Base-by-base conservation (phyloP, 2,888 invertebrate genomes). In the Vannuccia rotundouncinata region DNA sequence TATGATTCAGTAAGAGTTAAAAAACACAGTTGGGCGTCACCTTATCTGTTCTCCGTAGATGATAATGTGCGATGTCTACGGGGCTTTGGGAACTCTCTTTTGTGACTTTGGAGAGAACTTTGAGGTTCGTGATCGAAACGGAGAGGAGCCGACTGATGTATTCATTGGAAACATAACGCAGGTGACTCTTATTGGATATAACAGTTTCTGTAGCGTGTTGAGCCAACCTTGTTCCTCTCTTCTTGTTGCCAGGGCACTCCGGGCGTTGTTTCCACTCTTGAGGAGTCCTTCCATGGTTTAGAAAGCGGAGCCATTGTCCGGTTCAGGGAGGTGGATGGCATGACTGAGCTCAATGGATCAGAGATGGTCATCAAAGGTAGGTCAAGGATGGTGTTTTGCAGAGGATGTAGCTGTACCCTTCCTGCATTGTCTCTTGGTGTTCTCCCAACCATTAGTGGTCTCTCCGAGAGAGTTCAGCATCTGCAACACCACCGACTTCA, bases 101-200 rank as follows among this genome's bases (percentile, higher is more conserved):
- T 78, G 78, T 66, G 78, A 78, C 31, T 78, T 78, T 31, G 78
- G 78, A 2, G 45, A 66, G 45, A 74, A 5, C 25, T 78, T 74
- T 22, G 31, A n/a, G 22, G 31, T 74, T 22, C 29, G 31, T 73
- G 22, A 29, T 74, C 22, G 5, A 27, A 78, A 31, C 22, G 78
- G 31, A 31, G 78, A 78, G 27, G 78, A 78, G 28, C 29, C 22
- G 22, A 27, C 22, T 2, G 25, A 66, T 22, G 22, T 78, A 22
- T 78, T 74, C 28, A 78, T 78, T 10, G 78, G 78, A 2, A 10
- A 66, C 59, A 31, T 78, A 22, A 31, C 78, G 1, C 29, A 78
- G 22, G 78, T 78, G 25, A 29, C 29, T 25, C 2, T 73, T 25
- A 17, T 73, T 27, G 74, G 27, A 5, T 10, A 27, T 10, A n/a